Conservation (phyloP, 1,140 invertebrate species). For the Gonioctena quinquepunctata region DNA sequence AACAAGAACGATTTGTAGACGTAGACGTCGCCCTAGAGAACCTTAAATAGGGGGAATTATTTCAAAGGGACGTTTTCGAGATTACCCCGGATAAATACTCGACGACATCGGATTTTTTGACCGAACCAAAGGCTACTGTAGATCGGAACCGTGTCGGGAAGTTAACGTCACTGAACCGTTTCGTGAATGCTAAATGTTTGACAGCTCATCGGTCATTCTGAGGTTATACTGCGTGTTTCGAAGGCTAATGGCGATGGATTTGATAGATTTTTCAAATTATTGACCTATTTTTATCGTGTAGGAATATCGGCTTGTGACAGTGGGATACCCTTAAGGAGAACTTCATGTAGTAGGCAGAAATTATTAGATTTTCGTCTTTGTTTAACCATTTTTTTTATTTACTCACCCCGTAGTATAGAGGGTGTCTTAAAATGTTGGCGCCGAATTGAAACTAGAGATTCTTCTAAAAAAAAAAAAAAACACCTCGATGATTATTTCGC, state of each 20-base stretch:
- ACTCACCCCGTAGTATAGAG: too few species aligned
- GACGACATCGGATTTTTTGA: not conserved
- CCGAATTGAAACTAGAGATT: too few species aligned
- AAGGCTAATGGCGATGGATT: not conserved
- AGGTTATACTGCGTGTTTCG: not conserved
- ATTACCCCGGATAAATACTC: not conserved
- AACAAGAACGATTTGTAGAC: slow-evolving; percentile 24
- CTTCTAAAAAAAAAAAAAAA: too few species aligned
- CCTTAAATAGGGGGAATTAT: not conserved
- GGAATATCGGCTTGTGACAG: too few species aligned
- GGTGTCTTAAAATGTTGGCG: too few species aligned
- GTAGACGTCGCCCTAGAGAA: not conserved
- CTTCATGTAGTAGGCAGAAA: too few species aligned
- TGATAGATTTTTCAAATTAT: not conserved
- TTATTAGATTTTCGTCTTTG: too few species aligned
- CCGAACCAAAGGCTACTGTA: not conserved
- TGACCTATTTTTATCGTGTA: too few species aligned
- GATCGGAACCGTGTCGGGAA: not conserved
- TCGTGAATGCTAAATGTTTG: not conserved
- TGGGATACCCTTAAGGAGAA: too few species aligned
- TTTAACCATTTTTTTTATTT: too few species aligned
- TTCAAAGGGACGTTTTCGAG: not conserved
- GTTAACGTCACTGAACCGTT: not conserved
- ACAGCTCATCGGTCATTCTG: not conserved
- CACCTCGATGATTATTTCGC: too few species aligned